These are phyloP conservation scores for Erannis defoliaria DNA, from an alignment of 2,888 invertebrate genomes.

Conservation along the genomic window DNA sequence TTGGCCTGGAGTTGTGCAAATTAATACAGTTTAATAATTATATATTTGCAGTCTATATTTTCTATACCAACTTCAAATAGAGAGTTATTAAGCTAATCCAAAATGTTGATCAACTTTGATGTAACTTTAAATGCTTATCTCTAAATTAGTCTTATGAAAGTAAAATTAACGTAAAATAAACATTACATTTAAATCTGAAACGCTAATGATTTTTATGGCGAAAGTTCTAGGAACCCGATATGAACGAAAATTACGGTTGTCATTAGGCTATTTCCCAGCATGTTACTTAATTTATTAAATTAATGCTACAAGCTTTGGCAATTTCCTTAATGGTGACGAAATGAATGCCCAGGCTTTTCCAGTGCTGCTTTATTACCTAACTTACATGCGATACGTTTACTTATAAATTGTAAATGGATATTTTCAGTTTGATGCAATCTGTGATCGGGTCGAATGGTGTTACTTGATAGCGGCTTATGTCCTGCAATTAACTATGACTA, in stretches of 20 bases:
- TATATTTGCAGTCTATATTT: too few relatives aligned
- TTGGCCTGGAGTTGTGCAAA: too few relatives aligned
- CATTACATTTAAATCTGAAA: conserved; percentile 2
- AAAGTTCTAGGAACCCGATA: conserved; percentile 29
- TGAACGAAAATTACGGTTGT: conserved; percentile 28
- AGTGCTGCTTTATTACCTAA: conserved; percentile 3
- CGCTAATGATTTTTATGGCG: conserved; percentile 4
- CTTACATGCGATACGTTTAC: not conserved
- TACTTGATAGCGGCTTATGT: too few relatives aligned
- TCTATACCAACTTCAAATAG: too few relatives aligned
- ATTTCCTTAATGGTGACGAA: conserved; percentile 37
- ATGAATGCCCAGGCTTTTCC: conserved; percentile 26
- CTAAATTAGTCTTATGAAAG: not conserved
- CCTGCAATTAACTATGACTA: too few relatives aligned
- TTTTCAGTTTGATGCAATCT: too few relatives aligned
- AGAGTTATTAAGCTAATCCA: too few relatives aligned
- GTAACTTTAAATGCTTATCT: too few relatives aligned
- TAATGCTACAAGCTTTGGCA: conserved; percentile 31
- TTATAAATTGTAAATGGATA: too few relatives aligned
- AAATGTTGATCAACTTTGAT: too few relatives aligned
- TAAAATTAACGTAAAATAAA: not conserved
- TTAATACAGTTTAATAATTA: too few relatives aligned
- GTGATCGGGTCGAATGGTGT: too few relatives aligned
- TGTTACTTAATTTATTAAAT: conserved; percentile 38
- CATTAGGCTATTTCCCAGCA: conserved; percentile 32